Evolutionary conservation across 2,888 invertebrate species (phyloP), one percentile per base, ranked within the genome.

Genomic region (Masnerella sp.): DNA sequence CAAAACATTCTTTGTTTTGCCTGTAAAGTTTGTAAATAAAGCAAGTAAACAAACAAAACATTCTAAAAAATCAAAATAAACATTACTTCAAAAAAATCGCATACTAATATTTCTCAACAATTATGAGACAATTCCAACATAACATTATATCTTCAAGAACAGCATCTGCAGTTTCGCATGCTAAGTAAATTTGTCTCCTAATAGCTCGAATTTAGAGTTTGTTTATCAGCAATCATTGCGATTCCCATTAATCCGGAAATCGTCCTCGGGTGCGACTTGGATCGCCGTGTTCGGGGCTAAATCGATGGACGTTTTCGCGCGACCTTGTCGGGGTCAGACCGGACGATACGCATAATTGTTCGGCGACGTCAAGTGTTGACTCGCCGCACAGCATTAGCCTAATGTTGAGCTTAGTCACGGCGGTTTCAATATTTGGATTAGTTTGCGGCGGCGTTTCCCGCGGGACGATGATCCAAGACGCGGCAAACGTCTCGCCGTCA

Each of bases 361-460:
- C 38, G 40, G 32, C 49, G 40, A 49, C 49, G 20, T 22, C 25
- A 30, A 49, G 47, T 42, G 61, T 62, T 49, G 69, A 69, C 34
- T 47, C 14, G 14, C 30, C 2, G 38, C 47, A 17, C 38, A 14
- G 32, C 42, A 56, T 54, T 62, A 54, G 28, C 12, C 40, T 42
- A 42, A 69, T 58, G 47, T 71, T 58, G 52, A 49, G 51, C 51
- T 51, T 15, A 64, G 30, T 45, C 40, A 15, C 40, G 20, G 18
- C 3, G 56, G 47, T 56, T 65, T 56, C 65, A 40, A 59, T 61
- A 58, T 61, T 69, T 52, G 54, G 18, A 69, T 61, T 69, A 61
- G 61, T 59, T 61, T 54, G 43, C 7, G 30, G 28, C 22, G 20
- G 2, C 11, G 22, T n/a, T 18, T 45, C 61, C 40, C 61, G 4